Conservation (phyloP, 2,797 vertebrate genomes). For the Ciconia nigra region DNA sequence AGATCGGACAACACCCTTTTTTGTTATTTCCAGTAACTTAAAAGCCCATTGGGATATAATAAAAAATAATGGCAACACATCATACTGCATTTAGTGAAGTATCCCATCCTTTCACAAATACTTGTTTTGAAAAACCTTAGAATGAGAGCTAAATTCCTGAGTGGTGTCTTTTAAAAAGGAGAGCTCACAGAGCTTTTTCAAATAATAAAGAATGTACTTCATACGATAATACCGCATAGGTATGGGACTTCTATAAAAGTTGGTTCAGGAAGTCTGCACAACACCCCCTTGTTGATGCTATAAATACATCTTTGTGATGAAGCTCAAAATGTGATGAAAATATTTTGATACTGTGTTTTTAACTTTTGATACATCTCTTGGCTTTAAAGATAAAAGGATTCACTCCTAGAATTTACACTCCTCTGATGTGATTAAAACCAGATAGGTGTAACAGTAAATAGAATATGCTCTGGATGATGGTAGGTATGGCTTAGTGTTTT, state of each 20-base stretch:
- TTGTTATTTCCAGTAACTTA: neutral
- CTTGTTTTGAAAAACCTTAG: neutral
- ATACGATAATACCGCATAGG: neutral
- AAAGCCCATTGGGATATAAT: neutral
- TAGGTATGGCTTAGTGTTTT: slow-evolving; percentile 55
- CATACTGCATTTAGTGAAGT: neutral
- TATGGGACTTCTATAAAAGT: neutral
- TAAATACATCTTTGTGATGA: slow-evolving; percentile 50
- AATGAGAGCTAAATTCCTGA: neutral
- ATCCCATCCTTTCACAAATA: neutral
- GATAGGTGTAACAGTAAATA: slow-evolving; percentile 67
- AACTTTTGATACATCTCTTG: slow-evolving; percentile 65
- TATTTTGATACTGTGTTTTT: slow-evolving; percentile 61
- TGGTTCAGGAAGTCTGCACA: neutral
- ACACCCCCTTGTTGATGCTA: neutral
- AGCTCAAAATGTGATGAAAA: slow-evolving; percentile 49
- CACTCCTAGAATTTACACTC: slow-evolving; percentile 52
- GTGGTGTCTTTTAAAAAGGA: neutral
- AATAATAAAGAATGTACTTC: neutral
- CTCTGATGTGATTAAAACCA: slow-evolving; percentile 63
- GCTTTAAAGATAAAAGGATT: slow-evolving; percentile 69
- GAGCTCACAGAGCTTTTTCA: neutral
- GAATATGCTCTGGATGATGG: slow-evolving; percentile 41
- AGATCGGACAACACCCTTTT: neutral
- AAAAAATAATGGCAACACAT: neutral